phyloP scores from a whole-genome alignment of 2,113 vertebrate genomes.

The Carassius auratus region DNA sequence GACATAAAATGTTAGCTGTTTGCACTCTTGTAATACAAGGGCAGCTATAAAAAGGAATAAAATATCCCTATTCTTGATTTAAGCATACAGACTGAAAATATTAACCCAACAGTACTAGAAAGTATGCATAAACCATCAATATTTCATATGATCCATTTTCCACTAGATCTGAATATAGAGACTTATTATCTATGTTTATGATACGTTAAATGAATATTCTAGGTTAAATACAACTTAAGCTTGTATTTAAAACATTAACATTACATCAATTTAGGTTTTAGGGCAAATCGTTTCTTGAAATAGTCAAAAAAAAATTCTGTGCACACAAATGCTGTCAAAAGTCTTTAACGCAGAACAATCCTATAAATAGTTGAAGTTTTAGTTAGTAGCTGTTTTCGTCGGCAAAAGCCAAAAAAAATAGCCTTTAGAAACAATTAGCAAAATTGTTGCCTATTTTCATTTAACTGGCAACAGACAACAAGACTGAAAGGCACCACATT shows the following conservation, averaged over 20 bases:
- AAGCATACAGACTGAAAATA: neutral
- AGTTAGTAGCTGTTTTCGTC: conserved; percentile 1
- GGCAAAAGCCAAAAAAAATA: neutral
- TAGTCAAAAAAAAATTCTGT: neutral
- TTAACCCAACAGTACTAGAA: neutral
- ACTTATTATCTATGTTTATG: neutral
- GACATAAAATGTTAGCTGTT: neutral
- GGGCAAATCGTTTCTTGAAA: too few species aligned
- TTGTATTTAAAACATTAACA: too few species aligned
- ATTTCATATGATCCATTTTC: neutral
- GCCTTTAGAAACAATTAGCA: neutral
- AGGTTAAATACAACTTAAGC: conserved; percentile 7
- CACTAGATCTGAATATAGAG: neutral
- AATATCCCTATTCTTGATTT: neutral
- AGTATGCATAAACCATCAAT: neutral
- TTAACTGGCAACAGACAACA: conserved; percentile 13
- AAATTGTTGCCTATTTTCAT: neutral
- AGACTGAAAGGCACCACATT: conserved; percentile 37
- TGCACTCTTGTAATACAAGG: neutral
- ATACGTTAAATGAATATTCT: neutral
- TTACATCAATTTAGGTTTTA: neutral
- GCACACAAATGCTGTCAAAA: neutral
- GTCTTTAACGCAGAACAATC: neutral
- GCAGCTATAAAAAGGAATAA: neutral
- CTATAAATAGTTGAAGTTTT: neutral